Evolutionary conservation across 37 sponge, comb jelly and placozoan species (phyloP), one percentile per base, ranked within the genome.

Genomic region (Geodia barretti): DNA sequence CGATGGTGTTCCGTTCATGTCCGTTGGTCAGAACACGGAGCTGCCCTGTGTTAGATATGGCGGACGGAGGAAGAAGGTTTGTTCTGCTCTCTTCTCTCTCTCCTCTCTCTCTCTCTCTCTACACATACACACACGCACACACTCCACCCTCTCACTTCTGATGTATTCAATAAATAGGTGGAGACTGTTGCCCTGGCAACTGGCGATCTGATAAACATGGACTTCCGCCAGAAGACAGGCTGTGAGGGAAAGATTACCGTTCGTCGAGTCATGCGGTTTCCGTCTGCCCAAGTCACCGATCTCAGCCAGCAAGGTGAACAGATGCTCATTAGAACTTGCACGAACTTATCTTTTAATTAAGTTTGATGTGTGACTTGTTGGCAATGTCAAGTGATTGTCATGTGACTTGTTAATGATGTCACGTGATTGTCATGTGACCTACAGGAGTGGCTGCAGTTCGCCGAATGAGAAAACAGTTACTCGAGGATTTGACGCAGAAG

Each of bases 1-100:
- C 70, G 94, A 93, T 64, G 90, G 89, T 9, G 94, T 93, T 1
- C 94, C 94, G 25, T 93, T 93, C 82, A 89, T 89, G 68, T 89
- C 94, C 0, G 79, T 82, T n/a, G 88, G 88, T 0, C 82, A 87
- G 30, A 62, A 62, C 36, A 87, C 88, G 0, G 88, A 87, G 30
- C 47, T 82, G 1, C 77, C 88, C 0, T 87, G 88, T 81, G 82
- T 81, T 39, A 59, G 72, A 11, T 79, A 60, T 25, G 87, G 80
- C 21, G 87, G 87, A 11, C 41, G 87, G 26, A 60, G 87, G 43
- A 86, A 86, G 41, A 79, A 62, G n/a, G 54, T 47, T n/a, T n/a
- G n/a, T n/a, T n/a, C n/a, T n/a, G n/a, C n/a, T n/a, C n/a, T n/a
- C n/a, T n/a, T n/a, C n/a, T n/a, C n/a, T n/a, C n/a, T n/a, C n/a